These are phyloP conservation scores for Hyperoplus lanceolatus DNA, from an alignment of 2,797 vertebrate species.

Conservation along the genomic window DNA sequence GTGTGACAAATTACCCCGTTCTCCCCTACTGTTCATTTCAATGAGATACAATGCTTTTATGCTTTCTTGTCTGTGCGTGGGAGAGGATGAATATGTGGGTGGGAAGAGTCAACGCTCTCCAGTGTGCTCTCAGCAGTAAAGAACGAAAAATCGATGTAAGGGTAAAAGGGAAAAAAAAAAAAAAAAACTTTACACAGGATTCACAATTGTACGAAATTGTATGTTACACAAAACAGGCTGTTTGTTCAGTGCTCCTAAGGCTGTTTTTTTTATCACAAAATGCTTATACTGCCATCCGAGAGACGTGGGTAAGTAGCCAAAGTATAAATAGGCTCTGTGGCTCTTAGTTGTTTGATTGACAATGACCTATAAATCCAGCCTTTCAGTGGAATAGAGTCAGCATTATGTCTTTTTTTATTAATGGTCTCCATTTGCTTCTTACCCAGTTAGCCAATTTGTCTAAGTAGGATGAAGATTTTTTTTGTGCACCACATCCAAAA, in stretches of 20 bases:
- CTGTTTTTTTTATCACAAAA: conserved; percentile 14
- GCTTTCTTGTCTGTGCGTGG: conserved; percentile 8
- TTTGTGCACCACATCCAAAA: background rate
- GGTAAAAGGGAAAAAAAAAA: conserved; percentile 15
- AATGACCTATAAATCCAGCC: conserved; percentile 22
- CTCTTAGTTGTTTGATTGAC: conserved; percentile 33
- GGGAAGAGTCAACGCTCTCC: conserved; percentile 35
- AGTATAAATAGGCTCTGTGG: conserved; percentile 27
- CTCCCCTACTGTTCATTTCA: background rate
- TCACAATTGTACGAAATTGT: conserved; percentile 21
- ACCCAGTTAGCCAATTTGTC: background rate
- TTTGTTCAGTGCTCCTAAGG: conserved; percentile 11
- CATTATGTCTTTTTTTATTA: background rate
- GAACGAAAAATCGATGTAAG: conserved; percentile 55
- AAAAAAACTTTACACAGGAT: conserved; percentile 34
- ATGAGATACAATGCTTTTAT: background rate
- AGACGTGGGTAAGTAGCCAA: background rate
- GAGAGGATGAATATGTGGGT: conserved; percentile 45
- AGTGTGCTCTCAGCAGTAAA: conserved; percentile 34
- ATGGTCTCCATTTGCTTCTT: conserved; percentile 10
- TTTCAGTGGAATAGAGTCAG: conserved; percentile 6
- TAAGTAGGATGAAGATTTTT: background rate
- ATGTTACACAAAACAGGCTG: conserved; percentile 26
- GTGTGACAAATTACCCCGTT: too few relatives aligned
- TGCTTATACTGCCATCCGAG: conserved; percentile 6